These are phyloP conservation scores for Umimayanthus kanabou DNA, from an alignment of 92 coral and sea anemone genomes.

Conservation along the genomic window DNA sequence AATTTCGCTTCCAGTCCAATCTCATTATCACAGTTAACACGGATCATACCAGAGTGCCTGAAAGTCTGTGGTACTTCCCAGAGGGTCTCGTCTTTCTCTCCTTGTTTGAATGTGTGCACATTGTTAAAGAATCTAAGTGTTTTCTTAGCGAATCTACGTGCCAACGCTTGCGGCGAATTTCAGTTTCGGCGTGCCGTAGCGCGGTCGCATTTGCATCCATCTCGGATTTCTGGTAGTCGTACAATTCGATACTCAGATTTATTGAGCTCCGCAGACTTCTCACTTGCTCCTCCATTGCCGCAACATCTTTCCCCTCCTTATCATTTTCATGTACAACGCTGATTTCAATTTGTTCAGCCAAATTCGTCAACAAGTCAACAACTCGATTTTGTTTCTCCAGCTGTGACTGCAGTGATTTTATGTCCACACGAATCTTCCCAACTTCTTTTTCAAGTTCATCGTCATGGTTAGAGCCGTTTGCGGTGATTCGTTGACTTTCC, in stretches of 20 bases:
- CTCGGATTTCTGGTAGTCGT: slow-evolving; percentile 79
- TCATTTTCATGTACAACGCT: background rate
- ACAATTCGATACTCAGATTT: slow-evolving; percentile 64
- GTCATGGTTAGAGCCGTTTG: background rate
- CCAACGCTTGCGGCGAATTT: slow-evolving; percentile 78
- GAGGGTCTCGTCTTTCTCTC: background rate
- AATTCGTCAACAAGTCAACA: slow-evolving; percentile 3
- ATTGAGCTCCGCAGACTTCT: slow-evolving; percentile 56
- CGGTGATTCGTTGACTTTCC: background rate
- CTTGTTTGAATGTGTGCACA: slow-evolving; percentile 28
- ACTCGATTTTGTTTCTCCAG: slow-evolving; percentile 20
- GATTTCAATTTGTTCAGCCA: slow-evolving; percentile 13
- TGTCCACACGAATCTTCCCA: background rate
- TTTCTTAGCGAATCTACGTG: slow-evolving; percentile 72
- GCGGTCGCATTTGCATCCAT: slow-evolving; percentile 57
- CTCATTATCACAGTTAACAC: background rate
- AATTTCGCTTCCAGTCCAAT: background rate
- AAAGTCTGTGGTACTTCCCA: background rate
- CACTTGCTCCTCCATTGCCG: slow-evolving; percentile 26
- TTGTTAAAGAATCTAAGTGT: slow-evolving; percentile 54
- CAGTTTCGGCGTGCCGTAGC: slow-evolving; percentile 62
- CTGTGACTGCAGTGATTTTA: slow-evolving; percentile 12
- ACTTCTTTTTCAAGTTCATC: background rate
- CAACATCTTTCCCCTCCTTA: background rate
- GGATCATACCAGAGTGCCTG: slow-evolving; percentile 20